A percentile compares a stretch with the other conserved stretches of the same genome.
Evolutionary conservation across 1,140 invertebrate species (phyloP).

Genomic region (Oryzaephilus surinamensis): DNA sequence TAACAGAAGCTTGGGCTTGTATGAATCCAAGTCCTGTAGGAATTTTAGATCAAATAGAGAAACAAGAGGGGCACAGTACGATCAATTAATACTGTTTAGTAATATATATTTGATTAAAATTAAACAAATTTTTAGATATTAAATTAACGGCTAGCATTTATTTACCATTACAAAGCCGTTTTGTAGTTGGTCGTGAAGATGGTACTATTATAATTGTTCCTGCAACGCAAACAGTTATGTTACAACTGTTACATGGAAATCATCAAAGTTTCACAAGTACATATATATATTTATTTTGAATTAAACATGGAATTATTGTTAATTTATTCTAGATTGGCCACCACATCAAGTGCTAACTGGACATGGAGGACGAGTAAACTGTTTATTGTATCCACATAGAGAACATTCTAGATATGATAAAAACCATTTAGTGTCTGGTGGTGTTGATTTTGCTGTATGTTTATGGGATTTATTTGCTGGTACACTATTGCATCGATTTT

Average conservation of each 20-base stretch:
- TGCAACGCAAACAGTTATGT: slow-evolving; percentile 89
- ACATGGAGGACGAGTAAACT: slow-evolving; percentile 90
- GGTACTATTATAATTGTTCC: slow-evolving; percentile 96
- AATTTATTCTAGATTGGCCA: slow-evolving; percentile 62
- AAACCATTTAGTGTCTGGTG: slow-evolving; percentile 84
- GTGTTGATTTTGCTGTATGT: slow-evolving; percentile 95
- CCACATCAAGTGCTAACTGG: slow-evolving; percentile 80
- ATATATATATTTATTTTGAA: neutral
- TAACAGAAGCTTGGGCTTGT: slow-evolving; percentile 74
- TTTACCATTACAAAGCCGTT: slow-evolving; percentile 79
- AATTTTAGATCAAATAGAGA: slow-evolving; percentile 78
- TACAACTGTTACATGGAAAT: slow-evolving; percentile 83
- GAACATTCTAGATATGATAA: slow-evolving; percentile 88
- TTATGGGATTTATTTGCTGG: slow-evolving; percentile 95
- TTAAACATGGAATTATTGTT: neutral
- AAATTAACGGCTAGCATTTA: slow-evolving; percentile 88
- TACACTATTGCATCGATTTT: slow-evolving; percentile 84
- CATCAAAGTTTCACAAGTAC: slow-evolving; percentile 79
- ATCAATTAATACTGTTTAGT: slow-evolving; percentile 12
- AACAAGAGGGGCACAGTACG: slow-evolving; percentile 24
- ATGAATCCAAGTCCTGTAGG: slow-evolving; percentile 82
- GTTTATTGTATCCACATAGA: slow-evolving; percentile 89
- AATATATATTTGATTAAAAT: neutral
- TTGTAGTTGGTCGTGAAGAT: slow-evolving; percentile 91
- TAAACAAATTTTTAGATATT: slow-evolving; percentile 36